phyloP scores from a whole-genome alignment of 1,140 invertebrate species.

The Pseudomyrmex gracilis region DNA sequence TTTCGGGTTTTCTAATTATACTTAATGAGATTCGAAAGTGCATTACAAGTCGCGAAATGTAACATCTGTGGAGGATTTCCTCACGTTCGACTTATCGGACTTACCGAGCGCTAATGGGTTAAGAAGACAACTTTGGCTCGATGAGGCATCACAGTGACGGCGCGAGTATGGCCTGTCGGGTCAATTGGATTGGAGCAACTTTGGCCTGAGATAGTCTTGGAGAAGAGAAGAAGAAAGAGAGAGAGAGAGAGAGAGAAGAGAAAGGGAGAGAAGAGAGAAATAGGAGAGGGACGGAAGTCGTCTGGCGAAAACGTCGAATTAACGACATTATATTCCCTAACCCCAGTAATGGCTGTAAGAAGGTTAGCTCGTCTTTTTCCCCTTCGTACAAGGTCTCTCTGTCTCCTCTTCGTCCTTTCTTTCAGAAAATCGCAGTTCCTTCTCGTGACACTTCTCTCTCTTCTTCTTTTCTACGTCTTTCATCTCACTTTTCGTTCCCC shows the following conservation, averaged over 20 bases:
- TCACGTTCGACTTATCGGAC: conserved; percentile 45
- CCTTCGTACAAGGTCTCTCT: conserved; percentile 25
- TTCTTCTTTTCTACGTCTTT: neutral
- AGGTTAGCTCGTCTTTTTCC: conserved; percentile 70
- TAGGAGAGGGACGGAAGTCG: conserved; percentile 29
- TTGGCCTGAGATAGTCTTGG: conserved; percentile 46
- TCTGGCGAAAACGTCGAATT: conserved; percentile 75
- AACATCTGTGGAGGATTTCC: conserved; percentile 26
- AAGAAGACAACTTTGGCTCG: conserved; percentile 51
- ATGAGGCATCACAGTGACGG: conserved; percentile 55
- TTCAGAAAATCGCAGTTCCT: conserved; percentile 54
- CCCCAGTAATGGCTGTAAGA: conserved; percentile 72
- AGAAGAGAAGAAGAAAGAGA: neutral
- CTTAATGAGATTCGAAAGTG: conserved; percentile 16
- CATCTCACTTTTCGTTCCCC: neutral
- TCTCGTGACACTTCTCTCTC: conserved; percentile 21
- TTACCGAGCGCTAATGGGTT: conserved; percentile 51
- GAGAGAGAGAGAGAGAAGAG: neutral
- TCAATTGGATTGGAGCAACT: conserved; percentile 79
- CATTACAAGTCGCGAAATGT: conserved; percentile 22
- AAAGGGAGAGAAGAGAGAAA: neutral
- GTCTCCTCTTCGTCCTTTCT: conserved; percentile 24
- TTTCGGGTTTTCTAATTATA: conserved; percentile 7
- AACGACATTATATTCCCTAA: conserved; percentile 74
- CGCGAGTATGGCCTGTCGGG: conserved; percentile 68